Conservation (phyloP, 2,797 vertebrate species). For the Phataginus tricuspis region DNA sequence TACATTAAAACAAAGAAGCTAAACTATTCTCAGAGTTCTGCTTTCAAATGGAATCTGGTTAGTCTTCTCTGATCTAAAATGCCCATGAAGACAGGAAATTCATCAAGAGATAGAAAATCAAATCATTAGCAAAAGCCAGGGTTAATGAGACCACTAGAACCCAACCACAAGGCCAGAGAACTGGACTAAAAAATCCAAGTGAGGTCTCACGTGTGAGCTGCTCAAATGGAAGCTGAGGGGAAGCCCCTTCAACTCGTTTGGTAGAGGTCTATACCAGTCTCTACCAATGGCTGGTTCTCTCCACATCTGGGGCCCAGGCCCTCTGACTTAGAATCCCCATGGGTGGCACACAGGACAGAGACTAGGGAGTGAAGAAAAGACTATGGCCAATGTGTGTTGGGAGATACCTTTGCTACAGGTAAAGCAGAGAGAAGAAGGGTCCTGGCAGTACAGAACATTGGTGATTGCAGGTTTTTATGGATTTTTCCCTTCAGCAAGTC, state of each 20-base stretch:
- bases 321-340: background rate
- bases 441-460: background rate
- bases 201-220: background rate
- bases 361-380: background rate
- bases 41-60: background rate
- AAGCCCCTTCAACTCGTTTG: background rate
- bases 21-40: background rate
- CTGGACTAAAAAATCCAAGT: background rate
- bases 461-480: background rate
- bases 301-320: background rate
- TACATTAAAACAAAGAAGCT: background rate
- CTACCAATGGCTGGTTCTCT: background rate
- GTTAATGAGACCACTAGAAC: background rate
- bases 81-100: background rate
- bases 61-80: background rate
- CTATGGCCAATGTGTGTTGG: background rate
- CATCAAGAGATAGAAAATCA: slow-evolving; percentile 7
- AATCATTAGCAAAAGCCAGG: background rate
- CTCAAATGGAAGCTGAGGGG: background rate
- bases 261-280: background rate
- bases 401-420: background rate
- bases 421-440: background rate
- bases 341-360: background rate
- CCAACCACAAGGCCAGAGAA: background rate
- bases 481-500: background rate